Conservation (phyloP, 1,140 invertebrate genomes). For the Tigriopus japonicus region DNA sequence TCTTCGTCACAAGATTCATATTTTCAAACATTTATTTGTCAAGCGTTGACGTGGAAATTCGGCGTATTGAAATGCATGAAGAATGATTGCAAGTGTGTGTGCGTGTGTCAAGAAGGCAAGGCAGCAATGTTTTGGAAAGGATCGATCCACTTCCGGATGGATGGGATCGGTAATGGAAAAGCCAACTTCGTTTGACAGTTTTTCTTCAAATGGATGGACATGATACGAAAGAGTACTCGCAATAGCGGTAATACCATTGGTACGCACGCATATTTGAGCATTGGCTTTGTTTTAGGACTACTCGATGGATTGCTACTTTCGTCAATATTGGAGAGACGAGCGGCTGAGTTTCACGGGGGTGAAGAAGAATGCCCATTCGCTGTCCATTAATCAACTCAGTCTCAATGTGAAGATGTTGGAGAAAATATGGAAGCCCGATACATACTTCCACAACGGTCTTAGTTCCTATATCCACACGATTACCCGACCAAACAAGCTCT, state of each 20-base stretch:
- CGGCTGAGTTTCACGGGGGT: slow-evolving; percentile 29
- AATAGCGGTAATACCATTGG: background rate
- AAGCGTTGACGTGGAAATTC: background rate
- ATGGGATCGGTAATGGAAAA: background rate
- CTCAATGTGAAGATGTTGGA: slow-evolving; percentile 26
- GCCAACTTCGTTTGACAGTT: background rate
- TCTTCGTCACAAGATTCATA: background rate
- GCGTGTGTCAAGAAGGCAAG: background rate
- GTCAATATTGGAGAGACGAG: slow-evolving; percentile 38
- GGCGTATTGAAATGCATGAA: background rate
- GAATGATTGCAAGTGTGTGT: background rate
- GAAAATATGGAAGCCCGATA: slow-evolving; percentile 41
- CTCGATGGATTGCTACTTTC: slow-evolving; percentile 41
- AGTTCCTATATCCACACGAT: slow-evolving; percentile 40
- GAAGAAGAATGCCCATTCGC: slow-evolving; percentile 27
- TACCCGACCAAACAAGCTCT: slow-evolving; percentile 41
- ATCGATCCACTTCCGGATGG: background rate
- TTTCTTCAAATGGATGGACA: background rate
- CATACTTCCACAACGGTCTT: slow-evolving; percentile 40
- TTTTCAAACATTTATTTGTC: background rate
- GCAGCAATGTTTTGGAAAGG: background rate
- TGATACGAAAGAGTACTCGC: background rate
- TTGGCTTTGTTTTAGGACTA: slow-evolving; percentile 28
- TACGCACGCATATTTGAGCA: background rate
- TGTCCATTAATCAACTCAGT: slow-evolving; percentile 24